A percentile compares a stretch with the other conserved stretches of the same genome.
Conservation (phyloP, 2,113 vertebrate genomes). For the Phyllopteryx taeniolatus region DNA sequence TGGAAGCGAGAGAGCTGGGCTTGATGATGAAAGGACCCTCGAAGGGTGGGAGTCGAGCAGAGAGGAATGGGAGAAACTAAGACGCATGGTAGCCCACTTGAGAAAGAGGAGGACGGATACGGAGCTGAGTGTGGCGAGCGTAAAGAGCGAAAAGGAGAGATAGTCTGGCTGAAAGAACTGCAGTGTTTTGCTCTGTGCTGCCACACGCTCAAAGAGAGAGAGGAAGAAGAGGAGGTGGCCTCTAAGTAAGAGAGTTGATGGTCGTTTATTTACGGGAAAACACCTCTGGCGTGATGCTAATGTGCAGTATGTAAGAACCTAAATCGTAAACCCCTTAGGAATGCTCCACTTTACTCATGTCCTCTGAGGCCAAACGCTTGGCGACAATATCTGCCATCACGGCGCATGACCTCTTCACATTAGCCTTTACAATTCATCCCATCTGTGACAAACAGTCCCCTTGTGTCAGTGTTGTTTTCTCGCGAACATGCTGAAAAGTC, state of each 20-base stretch:
- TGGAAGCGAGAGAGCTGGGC: conserved; percentile 35
- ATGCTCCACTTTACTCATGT: conserved; percentile 19
- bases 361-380: not conserved
- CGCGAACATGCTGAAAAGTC: not conserved
- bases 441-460: not conserved
- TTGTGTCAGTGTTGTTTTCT: not conserved
- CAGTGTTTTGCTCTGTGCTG: conserved; percentile 51
- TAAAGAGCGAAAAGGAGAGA: conserved; percentile 41
- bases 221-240: conserved; percentile 10
- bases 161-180: conserved; percentile 56
- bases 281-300: conserved; percentile 10
- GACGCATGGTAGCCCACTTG: conserved; percentile 63
- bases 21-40: conserved; percentile 41
- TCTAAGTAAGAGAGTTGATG: conserved; percentile 31
- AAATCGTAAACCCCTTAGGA: not conserved
- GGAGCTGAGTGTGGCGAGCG: conserved; percentile 39
- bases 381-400: conserved; percentile 11
- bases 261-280: conserved; percentile 18
- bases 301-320: conserved; percentile 20
- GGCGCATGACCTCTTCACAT: conserved; percentile 2
- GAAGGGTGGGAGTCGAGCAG: conserved; percentile 31
- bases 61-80: conserved; percentile 38
- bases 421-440: conserved; percentile 3
- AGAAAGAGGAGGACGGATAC: conserved; percentile 60
- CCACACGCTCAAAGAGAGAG: conserved; percentile 27